Base-by-base conservation (phyloP, 2,113 vertebrate genomes). In the Tetrao urogallus region DNA sequence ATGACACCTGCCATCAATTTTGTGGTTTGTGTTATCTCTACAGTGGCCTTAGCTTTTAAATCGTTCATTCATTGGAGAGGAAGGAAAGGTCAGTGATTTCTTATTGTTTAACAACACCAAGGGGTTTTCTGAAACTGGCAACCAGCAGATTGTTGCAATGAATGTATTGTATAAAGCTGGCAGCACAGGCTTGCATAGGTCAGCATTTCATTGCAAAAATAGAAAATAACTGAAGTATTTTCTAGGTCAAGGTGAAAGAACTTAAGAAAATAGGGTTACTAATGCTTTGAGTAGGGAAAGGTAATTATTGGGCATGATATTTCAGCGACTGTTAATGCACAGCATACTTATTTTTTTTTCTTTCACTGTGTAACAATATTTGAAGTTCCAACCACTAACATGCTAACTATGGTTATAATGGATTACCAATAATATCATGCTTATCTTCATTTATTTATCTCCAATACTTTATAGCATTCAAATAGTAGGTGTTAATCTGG, bases 131-230 rank as follows among this genome's bases (percentile, higher is more conserved):
- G 92, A 92, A 89, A 73, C 50, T 94, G 88, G 87, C 96, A 95
- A 86, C 67, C 75, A 79, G 89, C 84, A 91, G 92, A 86, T 86
- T 5, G 54, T 88, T 87, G 89, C 71, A 43, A 82, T 77, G 65
- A 34, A 79, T 64, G 32, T 50, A 34, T 63, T 90, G 48, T 61
- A 36, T 15, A 38, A 56, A 86, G 65, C 57, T 82, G 86, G 65
- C 94, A 90, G 86, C 14, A 45, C 76, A 73, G 84, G 22, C 94
- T 85, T 94, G 90, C 92, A 84, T 79, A 89, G 91, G 94, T 96
- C 92, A 97, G 94, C 96, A 94, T 96, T 96, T 94, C 77, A 89
- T 95, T 93, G 89, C 76, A 48, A 87, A 92, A 94, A 94, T 89
- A 96, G 91, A 89, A 92, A 81, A 93, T 63, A 78, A 71, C 74